Evolutionary conservation across 2,797 vertebrate species (phyloP).

Genomic region (Pachyuromys duprasi): DNA sequence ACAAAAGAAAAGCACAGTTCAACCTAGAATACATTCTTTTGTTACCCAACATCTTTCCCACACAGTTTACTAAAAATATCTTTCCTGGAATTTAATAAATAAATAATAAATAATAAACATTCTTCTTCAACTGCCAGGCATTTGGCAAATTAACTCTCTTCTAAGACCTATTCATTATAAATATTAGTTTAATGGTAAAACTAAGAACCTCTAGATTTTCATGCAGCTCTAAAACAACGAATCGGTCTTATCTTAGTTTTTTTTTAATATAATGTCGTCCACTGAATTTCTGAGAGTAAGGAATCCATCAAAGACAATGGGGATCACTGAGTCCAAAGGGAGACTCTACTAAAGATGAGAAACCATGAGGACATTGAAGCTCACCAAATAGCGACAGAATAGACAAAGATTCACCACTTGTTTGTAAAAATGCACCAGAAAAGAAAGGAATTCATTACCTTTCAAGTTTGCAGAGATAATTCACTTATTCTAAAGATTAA

Average conservation of each 20-base stretch:
- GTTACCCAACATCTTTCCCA: constrained; percentile 23
- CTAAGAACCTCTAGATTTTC: constrained; percentile 23
- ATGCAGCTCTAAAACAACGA: constrained; percentile 19
- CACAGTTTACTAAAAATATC: constrained; percentile 24
- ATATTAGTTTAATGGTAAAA: constrained; percentile 45
- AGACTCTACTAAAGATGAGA: neutral
- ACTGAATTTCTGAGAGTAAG: neutral
- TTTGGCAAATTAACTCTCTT: constrained; percentile 46
- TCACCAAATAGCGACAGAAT: neutral
- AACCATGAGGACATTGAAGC: neutral
- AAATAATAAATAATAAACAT: too few relatives aligned
- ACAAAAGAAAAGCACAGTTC: neutral
- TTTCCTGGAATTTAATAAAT: neutral
- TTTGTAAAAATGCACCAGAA: constrained; percentile 24
- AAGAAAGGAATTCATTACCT: neutral
- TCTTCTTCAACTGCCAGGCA: neutral
- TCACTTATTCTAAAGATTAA: constrained; percentile 56
- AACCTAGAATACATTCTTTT: neutral
- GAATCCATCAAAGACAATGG: neutral
- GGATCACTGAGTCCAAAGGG: neutral
- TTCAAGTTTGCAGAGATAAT: neutral
- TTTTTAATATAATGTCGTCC: neutral
- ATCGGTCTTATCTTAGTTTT: constrained; percentile 25
- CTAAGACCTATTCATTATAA: constrained; percentile 48
- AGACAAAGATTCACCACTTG: neutral